Conservation (phyloP, 2,888 invertebrate genomes). For the Parasteatoda lunata region DNA sequence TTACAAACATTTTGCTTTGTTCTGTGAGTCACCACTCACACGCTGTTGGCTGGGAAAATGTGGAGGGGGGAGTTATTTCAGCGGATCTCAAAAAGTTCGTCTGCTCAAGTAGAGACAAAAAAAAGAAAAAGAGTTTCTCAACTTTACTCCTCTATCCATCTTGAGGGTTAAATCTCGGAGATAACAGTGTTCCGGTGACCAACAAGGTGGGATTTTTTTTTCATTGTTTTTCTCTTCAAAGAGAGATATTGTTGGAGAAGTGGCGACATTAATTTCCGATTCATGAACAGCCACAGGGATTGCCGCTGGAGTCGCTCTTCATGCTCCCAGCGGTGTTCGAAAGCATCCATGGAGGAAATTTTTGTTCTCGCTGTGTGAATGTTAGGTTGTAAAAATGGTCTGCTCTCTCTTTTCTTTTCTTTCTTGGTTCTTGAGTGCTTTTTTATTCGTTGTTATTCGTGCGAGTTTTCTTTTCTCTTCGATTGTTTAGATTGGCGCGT, state of each 20-base stretch:
- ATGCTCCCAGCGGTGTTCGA: conserved; percentile 65
- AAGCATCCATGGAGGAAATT: conserved; percentile 64
- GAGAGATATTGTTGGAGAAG: conserved; percentile 33
- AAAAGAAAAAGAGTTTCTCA: conserved; percentile 42
- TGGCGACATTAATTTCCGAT: conserved; percentile 66
- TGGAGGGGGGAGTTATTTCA: conserved; percentile 32
- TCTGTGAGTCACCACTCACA: conserved; percentile 62
- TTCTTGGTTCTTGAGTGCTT: conserved; percentile 26
- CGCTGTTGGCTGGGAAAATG: conserved; percentile 6
- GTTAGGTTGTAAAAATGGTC: conserved; percentile 64
- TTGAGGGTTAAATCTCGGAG: not conserved
- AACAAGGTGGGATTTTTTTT: conserved; percentile 23
- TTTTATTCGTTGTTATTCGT: conserved; percentile 59
- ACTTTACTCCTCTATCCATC: conserved; percentile 4
- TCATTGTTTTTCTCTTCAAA: conserved; percentile 5
- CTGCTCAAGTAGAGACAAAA: conserved; percentile 18
- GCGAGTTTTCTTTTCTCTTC: conserved; percentile 43
- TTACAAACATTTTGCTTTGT: conserved; percentile 66
- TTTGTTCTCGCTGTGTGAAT: conserved; percentile 58
- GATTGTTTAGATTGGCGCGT: conserved; percentile 65
- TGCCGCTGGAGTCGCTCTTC: conserved; percentile 64
- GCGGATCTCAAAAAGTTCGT: conserved; percentile 64
- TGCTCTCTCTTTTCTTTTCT: conserved; percentile 42
- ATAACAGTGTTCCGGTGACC: conserved; percentile 16
- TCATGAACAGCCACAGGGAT: conserved; percentile 68